Base-by-base conservation (phyloP, 2,113 vertebrate genomes). In the Panthera leo region DNA sequence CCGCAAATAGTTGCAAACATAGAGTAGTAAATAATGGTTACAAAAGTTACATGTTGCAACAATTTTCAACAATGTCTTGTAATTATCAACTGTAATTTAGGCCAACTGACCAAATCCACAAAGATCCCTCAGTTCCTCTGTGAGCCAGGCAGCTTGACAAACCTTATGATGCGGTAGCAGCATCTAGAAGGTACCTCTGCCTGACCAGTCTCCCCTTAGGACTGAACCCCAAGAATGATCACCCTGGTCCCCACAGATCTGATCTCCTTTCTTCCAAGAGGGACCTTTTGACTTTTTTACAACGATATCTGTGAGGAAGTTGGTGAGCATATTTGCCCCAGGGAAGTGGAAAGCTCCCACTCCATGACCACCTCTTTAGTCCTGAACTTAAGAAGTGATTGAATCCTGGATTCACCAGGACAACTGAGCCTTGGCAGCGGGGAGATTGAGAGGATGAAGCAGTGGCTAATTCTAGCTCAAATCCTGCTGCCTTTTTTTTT, bases 31-130 rank as follows among this genome's bases (percentile, higher is more conserved):
- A 80, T 85, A 76, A 67, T 71, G 70, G 42, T 96, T 96, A 82
- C 83, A 67, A 89, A 95, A 95, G 92, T 88, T 93, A 58, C 42
- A 85, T 86, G 36, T 92, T 96, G 87, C 55, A 92, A 53, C 63
- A 73, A 39, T 95, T 95, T 91, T 89, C 88, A 86, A 87, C 79
- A 84, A 42, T 89, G 34, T 82, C 90, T 13, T 95, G 18, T 79
- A 70, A 96, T 93, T 88, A 89, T 92, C 83, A 86, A n/a, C 90
- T 73, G 27, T 67, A 82, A 53, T 63, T 93, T 51, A 84, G 78
- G 48, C 87, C 83, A 85, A 39, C 58, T 82, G 27, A 95, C 15
- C 53, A 70, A 73, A 18, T 53, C 36, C 39, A 73, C 68, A 5
- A 7, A 78, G 23, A 11, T 4, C 87, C n/a, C 12, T 55, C 45